Conservation (phyloP, 1,140 invertebrate species). For the Bombus pascuorum region DNA sequence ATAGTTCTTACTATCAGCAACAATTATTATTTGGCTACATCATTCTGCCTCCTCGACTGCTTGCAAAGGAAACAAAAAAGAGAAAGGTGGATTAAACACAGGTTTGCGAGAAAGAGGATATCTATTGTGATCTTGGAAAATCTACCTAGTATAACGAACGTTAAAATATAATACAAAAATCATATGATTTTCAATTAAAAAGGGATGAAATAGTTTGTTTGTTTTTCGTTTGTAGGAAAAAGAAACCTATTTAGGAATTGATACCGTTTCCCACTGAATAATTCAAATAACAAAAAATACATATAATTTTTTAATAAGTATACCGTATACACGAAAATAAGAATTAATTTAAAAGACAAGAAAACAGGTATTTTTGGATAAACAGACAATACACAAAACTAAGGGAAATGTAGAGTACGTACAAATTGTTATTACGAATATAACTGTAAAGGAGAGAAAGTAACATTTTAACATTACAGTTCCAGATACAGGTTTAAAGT, state of each 20-base stretch:
- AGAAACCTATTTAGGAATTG: not conserved
- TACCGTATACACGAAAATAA: conserved; percentile 5
- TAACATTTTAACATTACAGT: conserved; percentile 63
- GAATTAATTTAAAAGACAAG: conserved; percentile 10
- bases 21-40: conserved; percentile 81
- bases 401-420: conserved; percentile 39
- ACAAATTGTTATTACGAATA: conserved; percentile 32
- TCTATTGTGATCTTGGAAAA: conserved; percentile 28
- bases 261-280: not conserved
- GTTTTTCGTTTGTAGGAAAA: not conserved
- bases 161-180: conserved; percentile 40
- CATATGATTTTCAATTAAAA: conserved; percentile 13
- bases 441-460: conserved; percentile 17
- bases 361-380: conserved; percentile 4
- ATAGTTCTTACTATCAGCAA: conserved; percentile 80
- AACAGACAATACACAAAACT: conserved; percentile 56
- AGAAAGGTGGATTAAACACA: conserved; percentile 74
- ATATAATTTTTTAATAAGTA: not conserved
- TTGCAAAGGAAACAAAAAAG: conserved; percentile 80
- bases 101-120: conserved; percentile 41
- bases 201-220: conserved; percentile 4
- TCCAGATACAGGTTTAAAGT: conserved; percentile 51
- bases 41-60: conserved; percentile 81
- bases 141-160: conserved; percentile 29
- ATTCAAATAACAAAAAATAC: not conserved